These are phyloP conservation scores for Gracilinanus agilis DNA, from an alignment of 2,113 vertebrate species.

Conservation along the genomic window DNA sequence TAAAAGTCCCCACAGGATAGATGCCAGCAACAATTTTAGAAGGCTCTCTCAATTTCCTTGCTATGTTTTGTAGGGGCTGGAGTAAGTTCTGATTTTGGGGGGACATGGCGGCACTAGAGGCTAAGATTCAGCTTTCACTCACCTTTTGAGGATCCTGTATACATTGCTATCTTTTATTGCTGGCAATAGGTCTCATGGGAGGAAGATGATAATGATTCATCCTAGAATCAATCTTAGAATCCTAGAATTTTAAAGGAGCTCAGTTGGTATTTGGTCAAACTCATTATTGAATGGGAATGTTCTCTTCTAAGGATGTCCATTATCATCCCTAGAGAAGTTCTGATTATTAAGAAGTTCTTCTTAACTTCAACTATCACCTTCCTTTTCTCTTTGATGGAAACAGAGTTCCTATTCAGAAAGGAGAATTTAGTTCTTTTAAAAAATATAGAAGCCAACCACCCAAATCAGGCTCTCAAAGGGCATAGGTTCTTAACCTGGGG, in stretches of 20 bases:
- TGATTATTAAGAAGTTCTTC: background rate
- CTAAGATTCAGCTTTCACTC: background rate
- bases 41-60: background rate
- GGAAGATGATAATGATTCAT: background rate
- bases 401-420: background rate
- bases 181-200: background rate
- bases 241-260: background rate
- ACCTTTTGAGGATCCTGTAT: background rate
- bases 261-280: background rate
- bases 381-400: background rate
- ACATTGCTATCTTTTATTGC: background rate
- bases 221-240: background rate
- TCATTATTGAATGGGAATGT: background rate
- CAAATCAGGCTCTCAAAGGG: background rate
- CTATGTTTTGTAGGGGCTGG: background rate
- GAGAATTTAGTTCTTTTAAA: background rate
- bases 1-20: background rate
- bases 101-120: background rate
- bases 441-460: background rate
- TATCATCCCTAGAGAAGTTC: background rate
- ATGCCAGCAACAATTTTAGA: background rate
- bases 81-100: background rate
- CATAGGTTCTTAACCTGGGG: background rate
- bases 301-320: background rate
- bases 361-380: background rate